Evolutionary conservation across 2,113 vertebrate species (phyloP).

Genomic region (Bufo gargarizans): DNA sequence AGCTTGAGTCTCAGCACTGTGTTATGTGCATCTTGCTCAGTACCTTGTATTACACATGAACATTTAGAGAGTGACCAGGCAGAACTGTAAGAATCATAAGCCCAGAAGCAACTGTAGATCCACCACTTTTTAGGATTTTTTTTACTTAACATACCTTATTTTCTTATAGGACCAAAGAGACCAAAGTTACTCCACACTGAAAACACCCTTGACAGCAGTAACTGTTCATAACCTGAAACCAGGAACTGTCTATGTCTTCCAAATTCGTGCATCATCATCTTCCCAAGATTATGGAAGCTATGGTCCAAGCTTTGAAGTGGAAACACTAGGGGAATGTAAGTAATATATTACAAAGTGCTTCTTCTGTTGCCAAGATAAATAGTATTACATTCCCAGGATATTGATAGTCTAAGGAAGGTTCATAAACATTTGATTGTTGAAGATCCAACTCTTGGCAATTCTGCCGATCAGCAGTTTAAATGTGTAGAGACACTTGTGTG

Average conservation of each 20-base stretch:
- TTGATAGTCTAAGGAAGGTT: neutral
- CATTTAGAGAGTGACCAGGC: neutral
- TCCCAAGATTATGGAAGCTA: constrained; percentile 79
- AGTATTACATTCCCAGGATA: neutral
- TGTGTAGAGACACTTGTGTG: too few species aligned
- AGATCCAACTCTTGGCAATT: too few species aligned
- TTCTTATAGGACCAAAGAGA: constrained; percentile 88
- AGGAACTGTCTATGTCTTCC: constrained; percentile 91
- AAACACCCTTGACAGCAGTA: constrained; percentile 84
- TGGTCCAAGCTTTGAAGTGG: constrained; percentile 89
- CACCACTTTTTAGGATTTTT: neutral
- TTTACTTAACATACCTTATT: neutral
- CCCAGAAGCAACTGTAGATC: neutral
- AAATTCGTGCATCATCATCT: constrained; percentile 82
- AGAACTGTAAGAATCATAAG: constrained; percentile 12
- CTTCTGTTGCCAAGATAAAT: neutral
- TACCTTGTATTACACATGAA: constrained; percentile 8
- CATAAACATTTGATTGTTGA: too few species aligned
- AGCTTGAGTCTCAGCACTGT: neutral
- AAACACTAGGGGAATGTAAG: constrained; percentile 91
- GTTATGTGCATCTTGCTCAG: constrained; percentile 15
- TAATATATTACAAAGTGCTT: constrained; percentile 44
- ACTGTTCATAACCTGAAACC: constrained; percentile 92
- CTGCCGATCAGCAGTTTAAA: too few species aligned
- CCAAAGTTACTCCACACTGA: constrained; percentile 91